Percentiles rank a stretch among this genome's conserved stretches.
phyloP scores from a whole-genome alignment of 1,140 invertebrate species.

The Armadillidium nasatum region DNA sequence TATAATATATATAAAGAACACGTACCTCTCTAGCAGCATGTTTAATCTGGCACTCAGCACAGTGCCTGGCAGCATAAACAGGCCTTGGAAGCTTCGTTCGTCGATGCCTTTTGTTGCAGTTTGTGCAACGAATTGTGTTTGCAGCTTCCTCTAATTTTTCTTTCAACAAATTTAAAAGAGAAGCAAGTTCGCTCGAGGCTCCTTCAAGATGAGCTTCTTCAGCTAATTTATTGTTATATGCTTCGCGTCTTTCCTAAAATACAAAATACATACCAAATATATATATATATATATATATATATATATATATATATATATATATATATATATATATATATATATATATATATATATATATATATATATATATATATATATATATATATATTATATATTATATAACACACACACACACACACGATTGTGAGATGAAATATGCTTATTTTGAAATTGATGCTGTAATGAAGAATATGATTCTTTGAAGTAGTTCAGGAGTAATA shows the following conservation, averaged over 20 bases:
- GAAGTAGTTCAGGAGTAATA: too few relatives aligned
- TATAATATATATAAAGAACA: slow-evolving; percentile 38
- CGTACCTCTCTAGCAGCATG: slow-evolving; percentile 84
- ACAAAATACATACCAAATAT: slow-evolving; percentile 33
- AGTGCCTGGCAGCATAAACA: slow-evolving; percentile 83
- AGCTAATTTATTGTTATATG: slow-evolving; percentile 64
- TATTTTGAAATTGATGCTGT: too few relatives aligned
- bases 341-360: slow-evolving; percentile 10
- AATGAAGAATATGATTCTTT: too few relatives aligned
- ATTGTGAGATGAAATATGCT: too few relatives aligned
- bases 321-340: slow-evolving; percentile 4
- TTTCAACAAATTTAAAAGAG: slow-evolving; percentile 56
- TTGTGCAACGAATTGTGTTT: slow-evolving; percentile 82
- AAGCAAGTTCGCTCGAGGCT: slow-evolving; percentile 41
- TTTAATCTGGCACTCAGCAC: slow-evolving; percentile 78
- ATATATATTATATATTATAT: too few relatives aligned
- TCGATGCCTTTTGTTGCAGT: slow-evolving; percentile 82
- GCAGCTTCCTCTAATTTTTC: slow-evolving; percentile 89
- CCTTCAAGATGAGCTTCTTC: slow-evolving; percentile 54
- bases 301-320: slow-evolving; percentile 1
- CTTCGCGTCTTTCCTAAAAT: slow-evolving; percentile 67
- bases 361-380: neutral
- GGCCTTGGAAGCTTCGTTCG: slow-evolving; percentile 75
- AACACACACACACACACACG: too few relatives aligned
- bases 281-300: slow-evolving; percentile 7